A percentile compares a stretch with the other conserved stretches of the same genome.
These are phyloP conservation scores for Thereva unica DNA, from an alignment of 2,888 invertebrate genomes.

Conservation along the genomic window DNA sequence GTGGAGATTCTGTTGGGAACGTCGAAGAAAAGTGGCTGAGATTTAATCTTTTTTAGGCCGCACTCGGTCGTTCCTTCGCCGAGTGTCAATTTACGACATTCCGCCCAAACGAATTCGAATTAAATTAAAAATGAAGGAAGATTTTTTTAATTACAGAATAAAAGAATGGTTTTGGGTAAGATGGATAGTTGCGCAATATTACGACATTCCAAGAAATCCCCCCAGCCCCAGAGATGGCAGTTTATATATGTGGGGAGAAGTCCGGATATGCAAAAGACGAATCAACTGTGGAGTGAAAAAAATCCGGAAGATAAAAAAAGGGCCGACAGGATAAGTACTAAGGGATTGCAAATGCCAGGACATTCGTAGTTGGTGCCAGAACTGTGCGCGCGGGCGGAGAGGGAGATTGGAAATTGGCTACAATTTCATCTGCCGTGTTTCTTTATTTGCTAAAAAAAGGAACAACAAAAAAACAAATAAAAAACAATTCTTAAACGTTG, in stretches of 20 bases:
- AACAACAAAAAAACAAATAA: background rate
- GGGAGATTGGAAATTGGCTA: no score
- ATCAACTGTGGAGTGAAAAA: no score
- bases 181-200: conserved; percentile 25
- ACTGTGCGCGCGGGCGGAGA: no score
- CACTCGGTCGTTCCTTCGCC: background rate
- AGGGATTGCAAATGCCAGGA: no score
- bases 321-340: no score
- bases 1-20: no score
- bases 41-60: conserved; percentile 4
- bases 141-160: conserved; percentile 28
- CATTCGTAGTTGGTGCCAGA: no score
- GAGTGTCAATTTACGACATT: conserved; percentile 30
- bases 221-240: background rate
- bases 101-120: background rate
- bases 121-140: conserved; percentile 21
- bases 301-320: no score
- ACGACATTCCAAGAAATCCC: background rate
- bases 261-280: no score
- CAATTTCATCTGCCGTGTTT: no score
- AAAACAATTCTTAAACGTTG: conserved; percentile 6
- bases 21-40: background rate
- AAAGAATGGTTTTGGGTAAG: conserved; percentile 12
- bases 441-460: conserved; percentile 21
- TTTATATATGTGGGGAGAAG: no score